Conservation (phyloP, 1,140 invertebrate species). For the Bombus pyrosoma region DNA sequence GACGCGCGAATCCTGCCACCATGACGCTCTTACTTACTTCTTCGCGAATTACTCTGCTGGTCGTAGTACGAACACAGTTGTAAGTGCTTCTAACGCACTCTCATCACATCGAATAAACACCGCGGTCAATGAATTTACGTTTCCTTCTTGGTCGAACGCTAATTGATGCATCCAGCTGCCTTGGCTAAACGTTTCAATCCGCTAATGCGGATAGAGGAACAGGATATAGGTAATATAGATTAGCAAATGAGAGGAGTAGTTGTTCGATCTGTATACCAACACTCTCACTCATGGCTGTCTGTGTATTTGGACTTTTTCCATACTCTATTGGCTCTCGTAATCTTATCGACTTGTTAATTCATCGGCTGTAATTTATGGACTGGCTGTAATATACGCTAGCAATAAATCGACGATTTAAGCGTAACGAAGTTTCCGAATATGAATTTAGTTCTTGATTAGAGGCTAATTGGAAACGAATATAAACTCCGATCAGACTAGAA, state of each 20-base stretch:
- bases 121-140: neutral
- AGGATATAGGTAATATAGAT: neutral
- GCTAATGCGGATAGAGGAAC: neutral
- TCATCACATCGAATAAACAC: neutral
- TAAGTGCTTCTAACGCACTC: neutral
- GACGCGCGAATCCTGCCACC: conserved; percentile 18
- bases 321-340: neutral
- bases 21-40: neutral
- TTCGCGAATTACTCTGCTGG: neutral
- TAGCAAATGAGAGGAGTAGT: neutral
- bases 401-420: neutral
- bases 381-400: neutral
- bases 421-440: neutral
- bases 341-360: neutral
- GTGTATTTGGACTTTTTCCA: neutral
- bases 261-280: neutral
- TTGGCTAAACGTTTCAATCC: neutral
- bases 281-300: too few relatives aligned
- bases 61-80: neutral
- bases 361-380: neutral
- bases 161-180: neutral
- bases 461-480: neutral
- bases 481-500: neutral
- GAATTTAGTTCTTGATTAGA: neutral
- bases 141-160: neutral